Evolutionary conservation across 2,113 vertebrate species (phyloP).

Genomic region (Misgurnus mizolepis): DNA sequence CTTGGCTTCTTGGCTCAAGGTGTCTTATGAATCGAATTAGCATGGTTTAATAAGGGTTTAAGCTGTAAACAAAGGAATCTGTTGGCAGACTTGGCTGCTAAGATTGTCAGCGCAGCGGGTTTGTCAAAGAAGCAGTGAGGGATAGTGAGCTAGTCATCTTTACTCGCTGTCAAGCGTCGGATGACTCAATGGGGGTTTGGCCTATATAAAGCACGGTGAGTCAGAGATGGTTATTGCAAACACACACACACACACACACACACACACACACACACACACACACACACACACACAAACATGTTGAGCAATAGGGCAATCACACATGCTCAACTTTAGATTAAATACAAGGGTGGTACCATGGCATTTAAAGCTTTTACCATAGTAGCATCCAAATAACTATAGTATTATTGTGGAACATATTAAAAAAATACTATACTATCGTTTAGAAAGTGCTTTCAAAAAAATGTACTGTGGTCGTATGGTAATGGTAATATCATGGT

Average conservation of each 20-base stretch:
- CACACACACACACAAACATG: neutral
- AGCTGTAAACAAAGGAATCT: slow-evolving; percentile 7
- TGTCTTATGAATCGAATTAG: neutral
- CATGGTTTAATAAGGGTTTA: neutral
- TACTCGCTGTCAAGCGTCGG: neutral
- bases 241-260: neutral
- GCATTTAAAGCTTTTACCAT: neutral
- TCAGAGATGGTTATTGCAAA: neutral
- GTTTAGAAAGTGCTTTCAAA: too few relatives aligned
- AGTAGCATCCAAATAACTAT: neutral
- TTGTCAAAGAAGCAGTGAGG: neutral
- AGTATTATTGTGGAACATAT: neutral
- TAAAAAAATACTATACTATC: neutral
- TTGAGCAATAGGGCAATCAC: neutral
- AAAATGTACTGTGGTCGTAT: neutral
- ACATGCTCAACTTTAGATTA: neutral
- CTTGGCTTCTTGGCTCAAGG: neutral
- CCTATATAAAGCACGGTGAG: slow-evolving; percentile 33
- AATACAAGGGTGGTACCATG: neutral
- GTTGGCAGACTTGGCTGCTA: neutral
- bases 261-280: too few relatives aligned
- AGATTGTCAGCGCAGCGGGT: neutral
- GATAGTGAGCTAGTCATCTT: neutral
- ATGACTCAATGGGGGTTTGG: slow-evolving; percentile 16
- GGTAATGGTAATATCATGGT: neutral